A percentile compares a stretch with the other conserved stretches of the same genome.
Conservation (phyloP, 2,113 vertebrate genomes). For the Aptenodytes forsteri region DNA sequence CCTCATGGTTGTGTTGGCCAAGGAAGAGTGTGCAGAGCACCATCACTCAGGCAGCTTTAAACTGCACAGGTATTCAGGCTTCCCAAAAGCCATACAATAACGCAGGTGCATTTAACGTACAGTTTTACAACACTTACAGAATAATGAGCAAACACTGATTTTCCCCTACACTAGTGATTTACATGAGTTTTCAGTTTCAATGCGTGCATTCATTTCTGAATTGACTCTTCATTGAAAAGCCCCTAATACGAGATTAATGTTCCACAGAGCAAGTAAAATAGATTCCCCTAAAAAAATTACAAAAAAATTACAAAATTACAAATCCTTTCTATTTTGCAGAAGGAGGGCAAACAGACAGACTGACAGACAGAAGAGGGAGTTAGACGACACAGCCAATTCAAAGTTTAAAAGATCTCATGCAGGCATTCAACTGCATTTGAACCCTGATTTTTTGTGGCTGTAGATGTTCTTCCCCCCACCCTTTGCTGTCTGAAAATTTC, state of each 20-base stretch:
- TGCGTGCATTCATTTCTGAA: not conserved
- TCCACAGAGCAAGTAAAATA: not conserved
- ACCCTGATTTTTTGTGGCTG: not conserved
- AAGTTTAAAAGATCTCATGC: not conserved
- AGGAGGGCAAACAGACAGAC: not conserved
- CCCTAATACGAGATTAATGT: fast-evolving
- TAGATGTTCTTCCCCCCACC: not conserved
- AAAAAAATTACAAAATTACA: not conserved
- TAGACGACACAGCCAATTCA: not conserved
- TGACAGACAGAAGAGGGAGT: not conserved
- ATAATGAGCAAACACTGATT: not conserved
- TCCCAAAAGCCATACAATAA: not conserved
- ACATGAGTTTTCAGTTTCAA: fast-evolving
- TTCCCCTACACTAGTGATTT: not conserved
- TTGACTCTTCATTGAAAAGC: not conserved
- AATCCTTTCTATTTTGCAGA: not conserved
- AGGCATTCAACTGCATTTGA: not conserved
- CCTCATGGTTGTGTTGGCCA: not conserved
- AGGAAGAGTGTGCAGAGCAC: not conserved
- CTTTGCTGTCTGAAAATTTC: not conserved
- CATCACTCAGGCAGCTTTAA: not conserved
- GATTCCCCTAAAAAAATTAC: not conserved
- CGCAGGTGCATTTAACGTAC: not conserved
- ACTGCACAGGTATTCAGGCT: not conserved
- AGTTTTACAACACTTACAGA: too few relatives aligned